phyloP scores from a whole-genome alignment of 2,888 invertebrate genomes.

The Sialis lutaria region DNA sequence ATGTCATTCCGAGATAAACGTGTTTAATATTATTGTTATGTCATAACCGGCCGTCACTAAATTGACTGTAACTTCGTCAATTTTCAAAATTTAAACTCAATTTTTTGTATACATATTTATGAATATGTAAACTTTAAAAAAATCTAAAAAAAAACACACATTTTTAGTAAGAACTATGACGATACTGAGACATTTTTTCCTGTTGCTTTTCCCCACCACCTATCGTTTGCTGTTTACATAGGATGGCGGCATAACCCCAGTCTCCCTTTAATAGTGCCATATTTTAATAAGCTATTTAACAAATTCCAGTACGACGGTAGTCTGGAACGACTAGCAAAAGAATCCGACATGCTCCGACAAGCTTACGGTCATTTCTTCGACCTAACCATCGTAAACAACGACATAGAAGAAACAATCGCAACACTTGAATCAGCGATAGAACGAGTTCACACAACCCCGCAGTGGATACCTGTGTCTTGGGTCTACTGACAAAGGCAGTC shows the following conservation, averaged over 20 bases:
- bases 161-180: no score
- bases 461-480: conserved; percentile 98
- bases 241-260: background rate
- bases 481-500: conserved; percentile 65
- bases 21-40: no score
- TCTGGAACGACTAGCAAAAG: conserved; percentile 85
- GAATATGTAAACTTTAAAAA: no score
- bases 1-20: no score
- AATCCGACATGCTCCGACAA: conserved; percentile 89
- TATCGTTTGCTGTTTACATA: no score
- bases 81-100: no score
- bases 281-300: background rate
- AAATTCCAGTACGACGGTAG: conserved; percentile 86
- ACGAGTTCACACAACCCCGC: conserved; percentile 76
- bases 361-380: conserved; percentile 99
- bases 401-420: conserved; percentile 95
- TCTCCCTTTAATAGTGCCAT: background rate
- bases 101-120: no score
- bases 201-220: no score
- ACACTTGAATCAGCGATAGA: conserved; percentile 84
- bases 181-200: no score
- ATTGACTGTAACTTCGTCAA: no score
- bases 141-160: no score
- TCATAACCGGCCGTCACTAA: no score
- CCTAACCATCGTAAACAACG: conserved; percentile 94